Evolutionary conservation across 53 echinoderm and acorn worm genomes (phyloP).

Genomic region (Mesocentrotus franciscanus): DNA sequence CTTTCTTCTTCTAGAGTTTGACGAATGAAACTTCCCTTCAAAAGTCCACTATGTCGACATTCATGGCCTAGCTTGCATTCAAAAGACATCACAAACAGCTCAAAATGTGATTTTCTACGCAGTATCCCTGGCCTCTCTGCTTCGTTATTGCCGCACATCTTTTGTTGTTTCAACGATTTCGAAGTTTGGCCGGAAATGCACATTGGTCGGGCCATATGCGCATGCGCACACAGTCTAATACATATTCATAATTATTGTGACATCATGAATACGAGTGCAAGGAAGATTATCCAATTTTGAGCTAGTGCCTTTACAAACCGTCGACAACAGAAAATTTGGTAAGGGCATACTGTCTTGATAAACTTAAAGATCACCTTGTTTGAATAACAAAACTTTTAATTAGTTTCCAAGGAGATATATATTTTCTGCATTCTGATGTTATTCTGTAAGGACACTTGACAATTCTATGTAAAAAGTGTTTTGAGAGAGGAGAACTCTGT

Average conservation of each 20-base stretch:
- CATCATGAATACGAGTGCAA: background rate
- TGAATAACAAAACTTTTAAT: background rate
- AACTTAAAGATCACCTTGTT: background rate
- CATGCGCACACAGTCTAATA: background rate
- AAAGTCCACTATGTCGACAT: background rate
- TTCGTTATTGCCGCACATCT: background rate
- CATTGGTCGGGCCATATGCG: background rate
- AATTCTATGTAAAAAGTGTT: background rate
- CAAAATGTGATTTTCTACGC: conserved; percentile 32
- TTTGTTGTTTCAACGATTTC: conserved; percentile 20
- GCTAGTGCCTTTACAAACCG: background rate
- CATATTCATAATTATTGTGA: background rate
- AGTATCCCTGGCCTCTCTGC: background rate
- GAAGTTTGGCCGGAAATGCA: conserved; percentile 34
- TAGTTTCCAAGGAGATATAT: background rate
- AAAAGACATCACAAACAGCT: background rate
- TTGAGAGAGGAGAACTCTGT: background rate
- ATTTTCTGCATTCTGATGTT: background rate
- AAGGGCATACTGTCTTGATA: background rate
- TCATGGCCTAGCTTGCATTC: background rate
- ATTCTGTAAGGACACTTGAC: background rate
- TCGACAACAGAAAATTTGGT: background rate
- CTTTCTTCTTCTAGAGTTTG: background rate
- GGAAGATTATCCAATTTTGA: no score
- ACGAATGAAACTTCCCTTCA: conserved; percentile 3